Conservation (phyloP, 2,797 vertebrate species). For the Takifugu ocellatus region DNA sequence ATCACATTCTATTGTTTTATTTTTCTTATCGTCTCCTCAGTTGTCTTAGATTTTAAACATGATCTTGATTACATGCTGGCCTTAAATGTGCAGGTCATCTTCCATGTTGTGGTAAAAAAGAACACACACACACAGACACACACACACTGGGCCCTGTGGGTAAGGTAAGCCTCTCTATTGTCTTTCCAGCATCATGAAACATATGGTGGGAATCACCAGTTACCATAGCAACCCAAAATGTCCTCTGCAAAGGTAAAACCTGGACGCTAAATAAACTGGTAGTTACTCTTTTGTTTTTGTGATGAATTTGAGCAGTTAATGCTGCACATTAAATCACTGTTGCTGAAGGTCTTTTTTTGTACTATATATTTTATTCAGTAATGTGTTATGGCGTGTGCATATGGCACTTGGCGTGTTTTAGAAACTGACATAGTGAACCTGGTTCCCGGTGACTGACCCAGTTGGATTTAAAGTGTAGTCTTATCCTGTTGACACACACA, state of each 20-base stretch:
- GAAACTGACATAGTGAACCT: conserved; percentile 33
- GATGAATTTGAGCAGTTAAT: conserved; percentile 1
- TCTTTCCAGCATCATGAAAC: conserved; percentile 41
- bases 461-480: conserved; percentile 40
- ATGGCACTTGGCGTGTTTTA: conserved; percentile 7
- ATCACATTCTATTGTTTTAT: background rate
- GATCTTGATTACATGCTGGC: conserved; percentile 1
- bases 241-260: conserved; percentile 30
- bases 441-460: conserved; percentile 36
- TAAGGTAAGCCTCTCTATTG: background rate
- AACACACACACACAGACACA: background rate
- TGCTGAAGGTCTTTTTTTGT: too few relatives aligned
- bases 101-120: background rate
- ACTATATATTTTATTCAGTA: too few relatives aligned
- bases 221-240: conserved; percentile 69
- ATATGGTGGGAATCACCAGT: conserved; percentile 63
- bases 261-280: conserved; percentile 11
- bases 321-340: background rate
- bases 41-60: conserved; percentile 8
- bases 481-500: conserved; percentile 47
- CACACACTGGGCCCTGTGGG: background rate
- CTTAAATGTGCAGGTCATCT: conserved; percentile 16
- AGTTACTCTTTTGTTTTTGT: conserved; percentile 11
- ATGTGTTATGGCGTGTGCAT: background rate
- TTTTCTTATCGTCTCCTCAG: background rate